Evolutionary conservation across 1,140 invertebrate genomes (phyloP), one percentile per base, ranked within the genome.

Genomic region (Drosophila orosa): DNA sequence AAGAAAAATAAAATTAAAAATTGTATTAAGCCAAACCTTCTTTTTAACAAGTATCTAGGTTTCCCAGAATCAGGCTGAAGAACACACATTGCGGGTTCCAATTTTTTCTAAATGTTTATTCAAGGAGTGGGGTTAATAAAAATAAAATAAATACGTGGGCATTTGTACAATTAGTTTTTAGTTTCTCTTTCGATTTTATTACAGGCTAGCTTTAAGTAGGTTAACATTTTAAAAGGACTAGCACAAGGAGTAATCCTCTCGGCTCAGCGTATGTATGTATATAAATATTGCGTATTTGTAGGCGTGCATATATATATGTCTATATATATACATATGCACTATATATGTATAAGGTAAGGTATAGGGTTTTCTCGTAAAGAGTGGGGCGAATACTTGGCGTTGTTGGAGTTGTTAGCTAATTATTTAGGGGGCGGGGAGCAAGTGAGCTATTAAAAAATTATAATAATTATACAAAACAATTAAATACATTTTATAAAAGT

Each of bases 401-500:
- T 52, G 45, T 71, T 62, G 69, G 42, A 62, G 61, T 66, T 65
- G 67, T 71, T 71, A 71, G 65, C 67, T 71, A 71, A 71, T 71
- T 69, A 71, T 67, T 71, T 71, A 71, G 7, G 67, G 62, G 40
- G 17, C 29, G 48, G 40, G 67, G 63, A 68, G 67, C 65, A 82
- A 83, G 80, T 73, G 80, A 58, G 73, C 80, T 82, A 79, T 71
- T 79, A 75, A 79, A 68, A 82, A 82, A 68, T 65, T 79, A 82
- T 52, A 82, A 61, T 76, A 71, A 71, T 71, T 71, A 71, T 71
- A 71, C 42, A 71, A 80, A 82, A 82, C 80, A 82, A 82, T 82
- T 82, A 82, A 82, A 82, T 82, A 82, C 80, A 82, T 78, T 68
- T 68, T 82, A 78, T 82, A 82, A 82, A 82, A 82, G 80, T 83